These are phyloP conservation scores for Streptopelia turtur DNA, from an alignment of 2,797 vertebrate species.

Conservation along the genomic window DNA sequence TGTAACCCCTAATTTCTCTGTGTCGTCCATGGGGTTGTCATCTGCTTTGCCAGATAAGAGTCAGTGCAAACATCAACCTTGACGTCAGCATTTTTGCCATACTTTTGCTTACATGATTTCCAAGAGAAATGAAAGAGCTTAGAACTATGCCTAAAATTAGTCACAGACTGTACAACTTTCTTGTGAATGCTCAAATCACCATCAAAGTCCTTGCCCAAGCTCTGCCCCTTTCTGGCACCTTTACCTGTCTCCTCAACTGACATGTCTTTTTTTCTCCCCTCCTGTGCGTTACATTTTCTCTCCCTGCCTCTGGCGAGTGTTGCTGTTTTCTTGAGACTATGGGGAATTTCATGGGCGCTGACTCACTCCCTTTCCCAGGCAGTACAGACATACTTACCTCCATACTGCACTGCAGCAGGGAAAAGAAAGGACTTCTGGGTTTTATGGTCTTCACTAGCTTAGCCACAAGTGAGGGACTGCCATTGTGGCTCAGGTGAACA, in stretches of 20 bases:
- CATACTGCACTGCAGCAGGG: neutral
- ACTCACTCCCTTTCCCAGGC: neutral
- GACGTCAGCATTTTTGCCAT: neutral
- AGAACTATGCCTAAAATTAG: neutral
- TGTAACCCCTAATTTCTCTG: neutral
- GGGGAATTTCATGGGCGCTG: neutral
- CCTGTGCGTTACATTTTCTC: neutral
- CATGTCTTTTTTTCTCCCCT: neutral
- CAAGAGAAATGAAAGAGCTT: neutral
- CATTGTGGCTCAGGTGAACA: neutral
- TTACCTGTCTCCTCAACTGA: neutral
- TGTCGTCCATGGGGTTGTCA: neutral
- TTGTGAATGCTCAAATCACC: neutral
- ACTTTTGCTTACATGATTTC: neutral
- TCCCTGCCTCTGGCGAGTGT: neutral
- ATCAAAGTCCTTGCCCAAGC: neutral
- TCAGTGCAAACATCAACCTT: neutral
- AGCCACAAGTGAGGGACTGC: neutral
- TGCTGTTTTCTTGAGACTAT: neutral
- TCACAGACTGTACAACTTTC: neutral
- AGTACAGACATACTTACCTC: neutral
- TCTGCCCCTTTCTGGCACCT: neutral
- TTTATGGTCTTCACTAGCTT: neutral
- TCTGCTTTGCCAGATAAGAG: neutral
- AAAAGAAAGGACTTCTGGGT: neutral